Conservation (phyloP, 2,797 vertebrate genomes). For the Oreonectes daqikongensis region DNA sequence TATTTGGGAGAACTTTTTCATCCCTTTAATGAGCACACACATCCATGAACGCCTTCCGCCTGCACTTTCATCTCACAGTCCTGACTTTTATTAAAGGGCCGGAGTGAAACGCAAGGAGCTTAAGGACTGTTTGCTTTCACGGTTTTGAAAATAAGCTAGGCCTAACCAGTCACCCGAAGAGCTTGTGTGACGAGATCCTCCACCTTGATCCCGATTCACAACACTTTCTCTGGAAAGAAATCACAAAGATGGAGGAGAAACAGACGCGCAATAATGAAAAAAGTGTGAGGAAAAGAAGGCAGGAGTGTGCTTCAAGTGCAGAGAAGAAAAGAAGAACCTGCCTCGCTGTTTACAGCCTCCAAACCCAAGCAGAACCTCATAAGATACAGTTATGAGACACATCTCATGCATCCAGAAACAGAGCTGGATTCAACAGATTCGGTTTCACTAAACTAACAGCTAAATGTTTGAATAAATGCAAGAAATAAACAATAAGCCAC, state of each 20-base stretch:
- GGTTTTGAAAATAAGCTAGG: constrained; percentile 14
- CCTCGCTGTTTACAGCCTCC: background rate
- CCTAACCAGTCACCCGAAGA: constrained; percentile 19
- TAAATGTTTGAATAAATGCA: background rate
- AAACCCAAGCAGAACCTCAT: background rate
- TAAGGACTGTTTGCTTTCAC: constrained; percentile 27
- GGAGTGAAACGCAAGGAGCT: background rate
- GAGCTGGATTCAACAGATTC: no score
- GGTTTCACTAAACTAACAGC: background rate
- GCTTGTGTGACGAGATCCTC: constrained; percentile 1
- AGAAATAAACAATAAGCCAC: background rate
- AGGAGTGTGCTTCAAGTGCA: background rate
- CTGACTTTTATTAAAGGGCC: constrained; percentile 43
- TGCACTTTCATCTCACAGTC: constrained; percentile 30
- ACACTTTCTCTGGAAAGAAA: constrained; percentile 8
- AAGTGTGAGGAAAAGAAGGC: background rate
- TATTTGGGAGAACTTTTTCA: constrained; percentile 24
- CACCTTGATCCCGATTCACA: constrained; percentile 11
- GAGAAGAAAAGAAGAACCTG: background rate
- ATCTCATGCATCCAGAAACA: background rate
- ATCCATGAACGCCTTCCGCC: background rate
- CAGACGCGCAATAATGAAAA: constrained; percentile 3
- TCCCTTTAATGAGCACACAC: no score
- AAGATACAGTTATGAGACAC: background rate
- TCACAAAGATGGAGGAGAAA: constrained; percentile 10